Percentiles rank a stretch among this genome's conserved stretches.
Conservation (phyloP, 2,888 invertebrate genomes). For the Laothoe populi region DNA sequence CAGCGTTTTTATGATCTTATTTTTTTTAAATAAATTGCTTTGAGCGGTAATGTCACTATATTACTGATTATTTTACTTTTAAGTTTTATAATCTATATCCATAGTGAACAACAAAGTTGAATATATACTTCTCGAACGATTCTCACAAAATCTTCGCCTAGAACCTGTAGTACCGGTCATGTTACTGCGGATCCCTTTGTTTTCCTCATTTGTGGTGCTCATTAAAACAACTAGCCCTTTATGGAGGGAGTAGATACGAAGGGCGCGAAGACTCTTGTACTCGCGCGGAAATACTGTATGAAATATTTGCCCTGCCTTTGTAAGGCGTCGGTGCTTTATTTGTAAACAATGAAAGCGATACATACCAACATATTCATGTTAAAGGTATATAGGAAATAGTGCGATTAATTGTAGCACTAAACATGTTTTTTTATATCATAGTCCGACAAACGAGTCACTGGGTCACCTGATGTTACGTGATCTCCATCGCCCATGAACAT, state of each 20-base stretch:
- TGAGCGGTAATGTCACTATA: no score
- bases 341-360: conserved; percentile 15
- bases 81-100: no score
- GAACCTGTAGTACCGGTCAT: conserved; percentile 20
- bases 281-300: conserved; percentile 26
- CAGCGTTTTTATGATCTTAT: no score
- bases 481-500: no score
- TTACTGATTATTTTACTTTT: no score
- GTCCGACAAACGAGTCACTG: no score
- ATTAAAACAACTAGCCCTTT: conserved; percentile 39
- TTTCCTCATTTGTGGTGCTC: conserved; percentile 42
- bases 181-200: conserved; percentile 37
- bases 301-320: conserved; percentile 29
- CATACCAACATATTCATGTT: not conserved
- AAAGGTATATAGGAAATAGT: not conserved
- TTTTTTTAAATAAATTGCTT: no score
- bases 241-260: conserved; percentile 35
- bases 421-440: no score
- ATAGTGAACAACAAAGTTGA: no score
- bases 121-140: conserved; percentile 4
- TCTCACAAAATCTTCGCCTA: not conserved
- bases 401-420: conserved; percentile 2
- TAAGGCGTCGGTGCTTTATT: conserved; percentile 26
- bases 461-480: no score
- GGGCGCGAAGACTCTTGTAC: conserved; percentile 26